Evolutionary conservation across 2,113 vertebrate genomes (phyloP), one percentile per base, ranked within the genome.

Genomic region (Nibea albiflora): DNA sequence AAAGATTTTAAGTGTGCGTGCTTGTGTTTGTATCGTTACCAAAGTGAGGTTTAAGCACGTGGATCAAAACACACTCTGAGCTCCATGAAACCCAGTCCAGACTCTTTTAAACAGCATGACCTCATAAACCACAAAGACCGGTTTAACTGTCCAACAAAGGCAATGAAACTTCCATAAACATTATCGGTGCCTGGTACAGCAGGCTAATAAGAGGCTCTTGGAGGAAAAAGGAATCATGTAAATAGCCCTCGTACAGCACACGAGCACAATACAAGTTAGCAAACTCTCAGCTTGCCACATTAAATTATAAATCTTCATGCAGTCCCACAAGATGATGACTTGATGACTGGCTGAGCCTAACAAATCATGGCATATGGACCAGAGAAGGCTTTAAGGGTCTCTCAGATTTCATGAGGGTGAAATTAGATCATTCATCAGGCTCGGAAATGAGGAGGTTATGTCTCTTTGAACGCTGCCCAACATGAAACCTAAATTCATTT

Each of bases 71-170:
- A 57, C 61, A 75, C 56, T 53, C 78, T 10, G 67, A 15, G 22
- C 73, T 76, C 62, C 56, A 64, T 61, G 78, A 92, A 86, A 85
- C 67, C 53, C 80, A 61, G 72, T 57, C 79, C 78, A 78, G 76
- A 47, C 63, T 89, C 61, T 83, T 82, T 80, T 78, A 79, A 86
- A 85, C 87, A 89, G 83, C 77, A 42, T 79, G 82, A 90, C 83
- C 89, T 91, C 90, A 87, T 83, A 90, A 93, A 92, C 85, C 89
- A 79, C 86, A 88, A 80, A 80, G 52, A 76, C 50, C 64, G 17
- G 71, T 88, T 92, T 88, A 82, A 82, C 87, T 52, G 80, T 92
- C 88, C 92, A 90, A 92, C 83, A 79, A 87, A 90, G 87, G 90
- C 89, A 92, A 85, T 76, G 79, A 90, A 87, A 87, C 70, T 56